Percentiles rank a stretch among this genome's conserved stretches.
Evolutionary conservation across 2,888 invertebrate genomes (phyloP).

Genomic region (Nomada lathburiana): DNA sequence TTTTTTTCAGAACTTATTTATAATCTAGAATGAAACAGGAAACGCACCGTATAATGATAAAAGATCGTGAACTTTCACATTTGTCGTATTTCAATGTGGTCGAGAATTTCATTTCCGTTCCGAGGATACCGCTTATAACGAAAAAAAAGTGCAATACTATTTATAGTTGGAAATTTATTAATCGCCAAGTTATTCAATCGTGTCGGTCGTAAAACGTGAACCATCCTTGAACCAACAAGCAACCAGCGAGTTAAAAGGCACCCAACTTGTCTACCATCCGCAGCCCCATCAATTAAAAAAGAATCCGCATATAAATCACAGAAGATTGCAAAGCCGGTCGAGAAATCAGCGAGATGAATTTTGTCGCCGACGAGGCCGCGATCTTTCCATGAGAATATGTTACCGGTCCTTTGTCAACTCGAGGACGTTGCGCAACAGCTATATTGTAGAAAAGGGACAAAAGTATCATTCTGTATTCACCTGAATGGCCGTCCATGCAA

Average conservation of each 20-base stretch:
- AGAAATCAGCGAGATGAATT: slow-evolving; percentile 29
- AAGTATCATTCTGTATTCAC: slow-evolving; percentile 39
- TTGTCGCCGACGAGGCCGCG: background rate
- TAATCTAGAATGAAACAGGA: too few species aligned
- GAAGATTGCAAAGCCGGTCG: background rate
- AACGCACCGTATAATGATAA: too few species aligned
- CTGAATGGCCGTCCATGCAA: slow-evolving; percentile 50
- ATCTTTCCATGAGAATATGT: slow-evolving; percentile 10
- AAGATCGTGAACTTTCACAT: too few species aligned
- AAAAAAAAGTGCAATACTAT: too few species aligned
- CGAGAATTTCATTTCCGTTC: too few species aligned
- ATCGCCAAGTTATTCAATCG: too few species aligned
- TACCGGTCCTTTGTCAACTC: slow-evolving; percentile 15
- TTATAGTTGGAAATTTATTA: too few species aligned
- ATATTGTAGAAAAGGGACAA: slow-evolving; percentile 28
- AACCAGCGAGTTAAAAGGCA: slow-evolving; percentile 48
- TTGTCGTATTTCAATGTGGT: too few species aligned
- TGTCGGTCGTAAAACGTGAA: too few species aligned
- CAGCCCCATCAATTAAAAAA: slow-evolving; percentile 35
- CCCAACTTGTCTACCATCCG: slow-evolving; percentile 9
- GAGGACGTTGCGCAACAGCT: slow-evolving; percentile 44
- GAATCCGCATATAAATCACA: slow-evolving; percentile 52
- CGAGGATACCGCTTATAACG: too few species aligned
- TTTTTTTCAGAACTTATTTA: too few species aligned
- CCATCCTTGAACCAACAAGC: background rate